Percentiles rank a stretch among this genome's conserved stretches.
Conservation (phyloP, 2,797 vertebrate genomes). For the Strix occidentalis region DNA sequence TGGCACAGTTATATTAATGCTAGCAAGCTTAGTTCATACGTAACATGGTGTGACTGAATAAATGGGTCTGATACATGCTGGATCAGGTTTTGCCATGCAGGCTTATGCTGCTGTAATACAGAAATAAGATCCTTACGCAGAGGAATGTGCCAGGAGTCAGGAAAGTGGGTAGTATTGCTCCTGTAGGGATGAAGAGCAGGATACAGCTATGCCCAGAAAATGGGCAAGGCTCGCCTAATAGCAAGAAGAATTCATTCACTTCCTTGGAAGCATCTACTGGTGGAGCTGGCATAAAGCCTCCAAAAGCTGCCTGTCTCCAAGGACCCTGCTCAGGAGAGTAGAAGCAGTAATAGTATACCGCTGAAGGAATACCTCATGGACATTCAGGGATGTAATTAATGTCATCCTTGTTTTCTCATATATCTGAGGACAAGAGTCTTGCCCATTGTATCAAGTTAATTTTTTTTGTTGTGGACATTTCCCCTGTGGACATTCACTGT, state of each 20-base stretch:
- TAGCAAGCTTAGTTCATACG: background rate
- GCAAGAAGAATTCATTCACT: background rate
- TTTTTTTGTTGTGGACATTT: background rate
- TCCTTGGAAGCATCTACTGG: background rate
- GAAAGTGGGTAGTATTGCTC: background rate
- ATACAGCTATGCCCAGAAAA: background rate
- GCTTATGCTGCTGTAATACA: background rate
- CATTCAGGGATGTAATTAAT: constrained; percentile 41
- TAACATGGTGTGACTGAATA: background rate
- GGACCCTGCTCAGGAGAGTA: background rate
- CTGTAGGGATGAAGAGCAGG: background rate
- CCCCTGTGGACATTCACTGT: background rate
- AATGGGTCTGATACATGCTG: background rate
- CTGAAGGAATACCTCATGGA: constrained; percentile 56
- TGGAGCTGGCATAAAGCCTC: background rate
- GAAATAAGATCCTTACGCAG: background rate
- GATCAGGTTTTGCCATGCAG: background rate
- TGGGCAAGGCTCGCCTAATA: background rate
- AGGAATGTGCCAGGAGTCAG: background rate
- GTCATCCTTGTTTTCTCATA: background rate
- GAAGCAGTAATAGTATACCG: background rate
- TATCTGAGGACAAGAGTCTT: background rate
- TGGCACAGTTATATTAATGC: background rate
- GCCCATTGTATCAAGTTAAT: background rate
- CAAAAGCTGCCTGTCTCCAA: background rate